Base-by-base conservation (phyloP, 2,888 invertebrate genomes). In the Chirona hameri region DNA sequence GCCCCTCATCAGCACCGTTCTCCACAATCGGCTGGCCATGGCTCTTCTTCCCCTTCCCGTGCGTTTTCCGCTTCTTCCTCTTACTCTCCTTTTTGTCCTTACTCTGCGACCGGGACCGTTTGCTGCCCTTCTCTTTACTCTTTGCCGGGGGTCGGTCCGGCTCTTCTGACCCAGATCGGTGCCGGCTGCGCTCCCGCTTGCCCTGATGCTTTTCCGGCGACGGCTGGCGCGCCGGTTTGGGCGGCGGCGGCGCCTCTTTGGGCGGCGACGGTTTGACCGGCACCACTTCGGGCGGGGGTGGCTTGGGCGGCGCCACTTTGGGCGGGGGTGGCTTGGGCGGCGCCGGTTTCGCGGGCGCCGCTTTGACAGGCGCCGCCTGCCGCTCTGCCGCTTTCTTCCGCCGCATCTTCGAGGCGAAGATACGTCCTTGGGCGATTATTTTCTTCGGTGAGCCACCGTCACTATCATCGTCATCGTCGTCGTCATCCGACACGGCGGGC, bases 121-220 rank as follows among this genome's bases (percentile, higher is more conserved):
- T 52, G 79, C 83, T 55, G 85, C 83, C 39, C 80, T 84, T 83
- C 81, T 84, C 82, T 83, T 27, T 29, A 84, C 85, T 29, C 85
- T 85, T 1, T 87, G 85, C 81, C 87, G 85, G 79, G 86, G 86
- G 82, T 84, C 86, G 85, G 81, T 86, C 79, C 83, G 86, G 83
- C 10, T 52, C 52, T 12, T 12, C 52, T 52, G 69, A 29, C 10
- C 14, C 12, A 7, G 21, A 10, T 21, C 76, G 76, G 7, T 76
- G 31, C 21, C 18, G 24, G 29, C 29, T 29, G 12, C 69, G 29
- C n/a, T 69, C 69, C 76, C 21, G 39, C 76, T 76, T 76, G 18
- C 21, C 76, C 15, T n/a, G 76, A 4, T 21, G 21, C 39, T 76
- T 76, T 21, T 27, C 69, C n/a, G 69, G 69, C 27, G 65, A 24